These are phyloP conservation scores for Halcyon badia DNA, from an alignment of 2,797 vertebrate genomes.

Conservation along the genomic window DNA sequence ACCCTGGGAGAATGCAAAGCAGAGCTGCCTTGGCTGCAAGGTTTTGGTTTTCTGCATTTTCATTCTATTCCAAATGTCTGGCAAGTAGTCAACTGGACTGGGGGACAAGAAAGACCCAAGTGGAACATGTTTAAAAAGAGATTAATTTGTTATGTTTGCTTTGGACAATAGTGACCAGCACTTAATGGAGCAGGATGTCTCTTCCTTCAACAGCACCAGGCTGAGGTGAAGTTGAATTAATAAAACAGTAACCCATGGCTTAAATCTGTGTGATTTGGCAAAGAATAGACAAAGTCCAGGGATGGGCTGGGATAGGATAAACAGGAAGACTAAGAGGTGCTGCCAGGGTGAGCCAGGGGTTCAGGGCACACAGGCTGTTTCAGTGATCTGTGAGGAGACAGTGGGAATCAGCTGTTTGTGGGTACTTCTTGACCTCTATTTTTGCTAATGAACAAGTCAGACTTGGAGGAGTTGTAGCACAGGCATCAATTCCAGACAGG, in stretches of 20 bases:
- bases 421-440: neutral
- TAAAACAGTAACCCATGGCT: neutral
- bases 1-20: neutral
- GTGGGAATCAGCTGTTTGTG: neutral
- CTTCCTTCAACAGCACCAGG: neutral
- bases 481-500: neutral
- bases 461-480: neutral
- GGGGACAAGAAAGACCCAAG: neutral
- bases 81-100: neutral
- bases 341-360: neutral
- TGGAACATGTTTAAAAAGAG: neutral
- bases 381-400: neutral
- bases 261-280: neutral
- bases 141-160: fast-evolving
- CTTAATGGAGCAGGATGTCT: neutral
- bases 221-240: neutral
- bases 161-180: neutral
- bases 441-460: neutral
- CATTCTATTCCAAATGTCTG: neutral
- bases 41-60: neutral
- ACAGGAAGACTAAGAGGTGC: neutral
- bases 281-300: neutral
- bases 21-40: neutral
- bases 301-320: neutral
- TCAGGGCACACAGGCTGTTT: neutral